Base-by-base conservation (phyloP, 2,888 invertebrate species). In the Pachliopta kotzebuea region DNA sequence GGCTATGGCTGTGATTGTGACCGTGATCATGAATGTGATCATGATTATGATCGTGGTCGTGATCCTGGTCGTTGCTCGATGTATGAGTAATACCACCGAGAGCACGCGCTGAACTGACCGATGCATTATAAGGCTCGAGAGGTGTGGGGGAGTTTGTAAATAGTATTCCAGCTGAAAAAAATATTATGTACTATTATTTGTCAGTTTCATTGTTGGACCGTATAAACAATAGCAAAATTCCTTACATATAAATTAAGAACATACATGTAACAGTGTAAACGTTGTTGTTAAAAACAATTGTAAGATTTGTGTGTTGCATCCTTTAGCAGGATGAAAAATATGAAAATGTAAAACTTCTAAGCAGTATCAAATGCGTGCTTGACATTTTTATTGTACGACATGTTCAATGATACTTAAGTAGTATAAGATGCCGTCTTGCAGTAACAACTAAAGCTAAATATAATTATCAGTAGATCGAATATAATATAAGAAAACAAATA, bases 91-190 rank as follows among this genome's bases (percentile, higher is more conserved):
- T 87, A 60, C 93, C 92, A 67, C 89, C 92, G 61, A 93, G 87
- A 67, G 95, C 93, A 71, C 94, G 93, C 68, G 93, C 93, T 62
- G 92, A 93, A 67, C 93, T 93, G 65, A 92, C 79, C 1, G 90
- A 85, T 9, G 83, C 75, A 73, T 91, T 92, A 79, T 85, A 88
- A 75, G 86, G 93, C 80, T 89, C 93, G 65, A 93, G 85, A 0
- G 93, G 90, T 50, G 94, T 93, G 55, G 94, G 94, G 66, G 94
- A 93, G 84, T 93, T 94, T 31, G 93, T 89, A 74, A 95, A 93
- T 70, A 96, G 93, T 58, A 95, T 91, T 57, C 95, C 95, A 74
- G 94, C 96, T 96, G 84, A 50, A 92, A 92, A 56, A 8, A 52
- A 14, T 2, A 52, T n/a, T 45, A n/a, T n/a, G 7, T n/a, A n/a